Conservation (phyloP, 2,797 vertebrate genomes). For the Channa striata region DNA sequence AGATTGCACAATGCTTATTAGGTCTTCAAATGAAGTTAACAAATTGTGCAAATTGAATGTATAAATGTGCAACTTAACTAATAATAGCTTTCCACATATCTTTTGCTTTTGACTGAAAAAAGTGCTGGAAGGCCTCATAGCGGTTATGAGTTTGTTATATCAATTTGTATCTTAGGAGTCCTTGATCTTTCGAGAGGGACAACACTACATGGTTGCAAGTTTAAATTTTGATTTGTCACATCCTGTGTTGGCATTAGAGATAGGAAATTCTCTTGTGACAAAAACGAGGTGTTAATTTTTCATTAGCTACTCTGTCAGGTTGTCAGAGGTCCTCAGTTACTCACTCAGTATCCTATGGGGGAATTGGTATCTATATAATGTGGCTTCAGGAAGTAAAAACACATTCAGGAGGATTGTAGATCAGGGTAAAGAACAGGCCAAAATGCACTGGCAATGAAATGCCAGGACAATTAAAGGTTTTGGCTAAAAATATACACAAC, state of each 20-base stretch:
- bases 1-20: too few species aligned
- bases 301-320: background rate
- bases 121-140: too few species aligned
- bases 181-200: too few species aligned
- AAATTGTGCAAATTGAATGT: too few species aligned
- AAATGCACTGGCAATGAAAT: background rate
- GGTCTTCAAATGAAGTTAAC: too few species aligned
- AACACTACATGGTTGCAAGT: too few species aligned
- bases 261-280: background rate
- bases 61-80: too few species aligned
- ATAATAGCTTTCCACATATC: too few species aligned
- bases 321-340: background rate
- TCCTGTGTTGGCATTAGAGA: background rate
- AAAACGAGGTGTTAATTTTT: background rate
- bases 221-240: background rate
- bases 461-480: background rate
- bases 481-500: slow-evolving; percentile 6
- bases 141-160: too few species aligned
- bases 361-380: background rate
- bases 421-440: background rate
- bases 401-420: background rate
- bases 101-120: too few species aligned
- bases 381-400: background rate
- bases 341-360: background rate
- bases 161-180: too few species aligned